Evolutionary conservation across 1,140 invertebrate genomes (phyloP).

Genomic region (Zaprionus nigranus): DNA sequence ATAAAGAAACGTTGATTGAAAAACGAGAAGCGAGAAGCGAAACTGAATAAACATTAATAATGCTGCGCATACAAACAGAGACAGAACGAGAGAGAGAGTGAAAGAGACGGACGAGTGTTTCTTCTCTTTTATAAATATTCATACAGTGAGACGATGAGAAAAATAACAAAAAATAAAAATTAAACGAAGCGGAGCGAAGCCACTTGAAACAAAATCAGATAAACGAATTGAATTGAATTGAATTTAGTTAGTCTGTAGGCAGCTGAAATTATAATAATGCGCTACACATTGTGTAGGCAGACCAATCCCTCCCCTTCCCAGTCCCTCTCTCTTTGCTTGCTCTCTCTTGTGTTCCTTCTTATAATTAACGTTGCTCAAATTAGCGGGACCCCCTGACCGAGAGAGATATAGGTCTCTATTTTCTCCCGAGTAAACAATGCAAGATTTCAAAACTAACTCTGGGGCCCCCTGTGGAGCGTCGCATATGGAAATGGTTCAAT

Average conservation of each 20-base stretch:
- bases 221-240: slow-evolving; percentile 68
- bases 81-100: not conserved
- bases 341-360: slow-evolving; percentile 16
- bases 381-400: slow-evolving; percentile 33
- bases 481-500: slow-evolving; percentile 53
- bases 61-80: slow-evolving; percentile 31
- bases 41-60: slow-evolving; percentile 42
- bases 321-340: slow-evolving; percentile 12
- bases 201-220: slow-evolving; percentile 69
- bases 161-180: slow-evolving; percentile 18
- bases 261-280: slow-evolving; percentile 54
- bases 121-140: slow-evolving; percentile 60
- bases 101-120: not conserved
- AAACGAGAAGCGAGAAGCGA: slow-evolving; percentile 20
- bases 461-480: slow-evolving; percentile 1
- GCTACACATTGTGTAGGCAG: slow-evolving; percentile 72
- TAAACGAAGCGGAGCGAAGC: slow-evolving; percentile 27
- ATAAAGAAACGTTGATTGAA: slow-evolving; percentile 49
- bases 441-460: slow-evolving; percentile 37
- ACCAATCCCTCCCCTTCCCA: not conserved
- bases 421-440: slow-evolving; percentile 20
- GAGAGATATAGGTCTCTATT: not conserved
- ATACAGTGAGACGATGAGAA: slow-evolving; percentile 28
- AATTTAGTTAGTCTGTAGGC: slow-evolving; percentile 35
- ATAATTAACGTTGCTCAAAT: slow-evolving; percentile 57